A percentile compares a stretch with the other conserved stretches of the same genome.
Evolutionary conservation across 2,888 invertebrate genomes (phyloP).

Genomic region (Agapetus fuscipes): DNA sequence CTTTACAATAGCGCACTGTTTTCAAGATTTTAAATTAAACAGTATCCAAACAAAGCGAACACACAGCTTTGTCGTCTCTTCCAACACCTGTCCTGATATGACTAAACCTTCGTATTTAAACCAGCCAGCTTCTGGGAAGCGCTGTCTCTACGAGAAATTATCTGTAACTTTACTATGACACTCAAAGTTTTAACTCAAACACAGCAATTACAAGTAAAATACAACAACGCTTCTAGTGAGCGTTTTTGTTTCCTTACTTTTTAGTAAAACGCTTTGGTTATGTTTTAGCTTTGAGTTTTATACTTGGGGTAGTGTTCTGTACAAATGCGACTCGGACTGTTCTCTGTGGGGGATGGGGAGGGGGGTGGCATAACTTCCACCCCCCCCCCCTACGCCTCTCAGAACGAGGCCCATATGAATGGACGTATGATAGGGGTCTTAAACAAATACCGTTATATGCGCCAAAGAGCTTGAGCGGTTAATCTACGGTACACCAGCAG

Average conservation of each 20-base stretch:
- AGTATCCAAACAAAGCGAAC: too few relatives aligned
- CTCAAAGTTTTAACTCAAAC: too few relatives aligned
- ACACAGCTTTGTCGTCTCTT: too few relatives aligned
- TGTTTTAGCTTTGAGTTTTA: too few relatives aligned
- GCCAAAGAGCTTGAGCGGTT: slow-evolving; percentile 5
- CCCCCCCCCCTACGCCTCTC: neutral
- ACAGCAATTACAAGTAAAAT: too few relatives aligned
- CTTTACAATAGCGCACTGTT: too few relatives aligned
- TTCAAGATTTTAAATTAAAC: too few relatives aligned
- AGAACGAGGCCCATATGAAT: slow-evolving; percentile 12
- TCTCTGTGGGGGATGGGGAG: slow-evolving; percentile 1
- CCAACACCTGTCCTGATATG: too few relatives aligned
- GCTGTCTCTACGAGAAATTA: slow-evolving; percentile 12
- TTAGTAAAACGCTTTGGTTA: too few relatives aligned
- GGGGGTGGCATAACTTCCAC: neutral
- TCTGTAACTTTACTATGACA: too few relatives aligned
- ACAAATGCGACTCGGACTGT: neutral
- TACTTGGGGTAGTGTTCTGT: too few relatives aligned
- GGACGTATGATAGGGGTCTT: slow-evolving; percentile 14
- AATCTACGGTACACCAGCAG: slow-evolving; percentile 12
- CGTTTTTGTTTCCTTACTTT: slow-evolving; percentile 3
- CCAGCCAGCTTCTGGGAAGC: slow-evolving; percentile 6
- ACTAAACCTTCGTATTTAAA: too few relatives aligned
- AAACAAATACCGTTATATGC: slow-evolving; percentile 10
- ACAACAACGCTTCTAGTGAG: neutral